Evolutionary conservation across 2,888 invertebrate genomes (phyloP).

Genomic region (Geophilus truncorum): DNA sequence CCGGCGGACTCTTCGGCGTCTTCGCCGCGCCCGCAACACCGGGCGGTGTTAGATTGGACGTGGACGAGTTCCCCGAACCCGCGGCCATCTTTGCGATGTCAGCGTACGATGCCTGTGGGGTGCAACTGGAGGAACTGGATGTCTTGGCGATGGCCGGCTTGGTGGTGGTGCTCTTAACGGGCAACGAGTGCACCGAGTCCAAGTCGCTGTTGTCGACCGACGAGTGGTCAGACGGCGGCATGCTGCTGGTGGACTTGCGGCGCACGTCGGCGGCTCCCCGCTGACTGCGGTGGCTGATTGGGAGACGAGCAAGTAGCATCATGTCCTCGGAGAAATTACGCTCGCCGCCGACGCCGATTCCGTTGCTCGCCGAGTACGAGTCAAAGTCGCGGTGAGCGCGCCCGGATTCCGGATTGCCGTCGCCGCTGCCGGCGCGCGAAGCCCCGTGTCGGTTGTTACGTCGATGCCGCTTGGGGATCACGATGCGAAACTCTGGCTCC

Average conservation of each 20-base stretch:
- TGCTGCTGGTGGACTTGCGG: slow-evolving; percentile 67
- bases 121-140: slow-evolving; percentile 45
- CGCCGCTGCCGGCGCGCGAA: slow-evolving; percentile 47
- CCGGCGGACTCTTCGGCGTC: neutral
- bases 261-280: slow-evolving; percentile 37
- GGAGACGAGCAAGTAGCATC: slow-evolving; percentile 37
- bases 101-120: slow-evolving; percentile 67
- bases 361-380: neutral
- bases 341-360: neutral
- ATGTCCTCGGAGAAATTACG: neutral
- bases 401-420: slow-evolving; percentile 52
- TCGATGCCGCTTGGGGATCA: slow-evolving; percentile 69
- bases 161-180: slow-evolving; percentile 56
- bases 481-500: slow-evolving; percentile 67
- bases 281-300: slow-evolving; percentile 35
- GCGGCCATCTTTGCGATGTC: slow-evolving; percentile 61
- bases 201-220: slow-evolving; percentile 72
- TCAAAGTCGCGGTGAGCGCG: neutral
- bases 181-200: slow-evolving; percentile 79
- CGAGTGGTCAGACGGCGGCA: slow-evolving; percentile 72
- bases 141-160: slow-evolving; percentile 45
- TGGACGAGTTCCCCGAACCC: neutral
- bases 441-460: slow-evolving; percentile 55
- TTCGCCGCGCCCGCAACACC: too few relatives aligned
- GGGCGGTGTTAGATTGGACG: neutral